Evolutionary conservation across 2,797 vertebrate genomes (phyloP), one percentile per base, ranked within the genome.

Genomic region (Acestrorhynchus altus): DNA sequence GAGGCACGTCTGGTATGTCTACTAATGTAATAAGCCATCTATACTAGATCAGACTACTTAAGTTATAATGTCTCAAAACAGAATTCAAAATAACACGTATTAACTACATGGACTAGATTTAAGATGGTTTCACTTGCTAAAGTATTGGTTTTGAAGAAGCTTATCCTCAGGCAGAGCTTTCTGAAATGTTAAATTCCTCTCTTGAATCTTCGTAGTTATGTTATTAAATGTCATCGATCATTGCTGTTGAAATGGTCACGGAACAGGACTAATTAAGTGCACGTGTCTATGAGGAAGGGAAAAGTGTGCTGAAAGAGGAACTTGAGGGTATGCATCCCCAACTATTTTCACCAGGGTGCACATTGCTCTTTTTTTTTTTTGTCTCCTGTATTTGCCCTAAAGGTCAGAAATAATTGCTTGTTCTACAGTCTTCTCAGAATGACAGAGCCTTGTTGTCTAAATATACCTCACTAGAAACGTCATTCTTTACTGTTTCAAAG

Each of bases 391-490:
- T 70, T 40, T 70, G 49, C 67, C 67, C 67, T 54, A 54, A 70
- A 70, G 67, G 49, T 70, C 67, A 70, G 67, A 70, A 70, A 70
- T 70, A 70, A 70, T 70, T 70, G 67, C 67, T 54, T 54, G 67
- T 54, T 70, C 67, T 52, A 22, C 49, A 18, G 40, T 39, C 67
- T 54, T 22, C 67, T 70, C 39, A 49, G 31, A 54, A 22, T 70
- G 67, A 54, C 31, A 18, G 47, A 52, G 28, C 26, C 67, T 54
- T 16, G n/a, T 54, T 49, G 28, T 49, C 49, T 70, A 70, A 54
- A 54, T 70, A 54, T 70, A 54, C 1, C 31, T 54, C 31, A 52
- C 49, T 39, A 35, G 31, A 70, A 70, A 54, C 67, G 40, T 52
- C 49, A 40, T 39, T 52, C 31, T 54, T 70, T 49, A 54, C 67